phyloP scores from a whole-genome alignment of 1,140 invertebrate genomes.

The Meloidogyne exigua region DNA sequence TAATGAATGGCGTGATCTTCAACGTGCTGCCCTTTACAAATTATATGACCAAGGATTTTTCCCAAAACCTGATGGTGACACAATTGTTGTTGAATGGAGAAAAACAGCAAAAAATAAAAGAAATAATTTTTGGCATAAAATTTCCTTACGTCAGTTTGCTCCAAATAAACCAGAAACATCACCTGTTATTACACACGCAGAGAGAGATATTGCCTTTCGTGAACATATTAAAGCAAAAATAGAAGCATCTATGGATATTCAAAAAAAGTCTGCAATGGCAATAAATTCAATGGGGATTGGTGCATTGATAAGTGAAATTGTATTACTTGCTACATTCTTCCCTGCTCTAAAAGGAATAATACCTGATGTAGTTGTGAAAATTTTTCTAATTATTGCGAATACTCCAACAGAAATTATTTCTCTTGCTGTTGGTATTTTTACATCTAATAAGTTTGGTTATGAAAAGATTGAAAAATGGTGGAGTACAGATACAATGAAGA shows the following conservation, averaged over 20 bases:
- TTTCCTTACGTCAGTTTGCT: neutral
- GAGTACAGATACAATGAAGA: neutral
- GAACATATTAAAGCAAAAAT: neutral
- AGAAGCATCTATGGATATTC: slow-evolving; percentile 13
- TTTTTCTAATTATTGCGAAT: slow-evolving; percentile 15
- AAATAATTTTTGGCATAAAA: neutral
- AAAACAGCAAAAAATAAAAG: neutral
- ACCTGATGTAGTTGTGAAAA: neutral
- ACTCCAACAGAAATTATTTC: slow-evolving; percentile 19
- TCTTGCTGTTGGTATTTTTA: neutral
- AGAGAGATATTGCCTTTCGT: neutral
- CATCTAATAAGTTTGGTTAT: neutral
- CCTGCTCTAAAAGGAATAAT: neutral
- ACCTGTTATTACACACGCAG: neutral
- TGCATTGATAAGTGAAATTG: neutral
- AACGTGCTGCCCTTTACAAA: neutral
- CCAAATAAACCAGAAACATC: neutral
- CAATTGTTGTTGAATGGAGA: neutral
- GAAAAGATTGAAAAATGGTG: neutral
- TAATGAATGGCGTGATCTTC: neutral
- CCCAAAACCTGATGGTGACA: slow-evolving; percentile 5
- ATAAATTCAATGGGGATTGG: slow-evolving; percentile 13
- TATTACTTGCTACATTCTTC: neutral
- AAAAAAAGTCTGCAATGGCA: neutral
- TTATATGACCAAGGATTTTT: slow-evolving; percentile 14